Conservation (phyloP, 2,113 vertebrate genomes). For the Anthoscopus minutus region DNA sequence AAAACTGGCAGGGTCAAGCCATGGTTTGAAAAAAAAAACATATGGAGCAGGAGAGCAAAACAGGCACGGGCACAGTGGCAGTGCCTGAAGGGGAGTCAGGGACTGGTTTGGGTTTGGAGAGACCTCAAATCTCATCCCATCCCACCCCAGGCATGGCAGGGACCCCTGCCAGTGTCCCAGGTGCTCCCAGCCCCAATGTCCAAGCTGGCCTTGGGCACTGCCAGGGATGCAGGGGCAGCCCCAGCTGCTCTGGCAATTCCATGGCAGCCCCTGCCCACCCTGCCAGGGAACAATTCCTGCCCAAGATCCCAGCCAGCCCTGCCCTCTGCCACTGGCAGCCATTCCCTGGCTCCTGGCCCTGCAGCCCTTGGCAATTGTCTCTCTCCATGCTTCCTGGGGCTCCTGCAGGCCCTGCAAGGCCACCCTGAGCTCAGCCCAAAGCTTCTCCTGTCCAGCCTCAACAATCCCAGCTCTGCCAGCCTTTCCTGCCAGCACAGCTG, state of each 20-base stretch:
- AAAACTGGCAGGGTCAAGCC: background rate
- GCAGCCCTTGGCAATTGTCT: background rate
- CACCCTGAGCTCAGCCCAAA: no score
- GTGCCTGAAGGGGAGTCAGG: background rate
- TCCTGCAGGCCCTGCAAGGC: no score
- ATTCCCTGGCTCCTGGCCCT: no score
- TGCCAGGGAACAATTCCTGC: background rate
- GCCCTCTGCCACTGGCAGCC: no score
- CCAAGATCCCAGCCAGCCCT: no score
- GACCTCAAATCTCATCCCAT: accelerated
- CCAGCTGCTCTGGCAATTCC: background rate
- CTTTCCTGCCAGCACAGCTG: no score
- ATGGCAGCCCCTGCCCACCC: background rate
- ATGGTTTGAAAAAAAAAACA: background rate
- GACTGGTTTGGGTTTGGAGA: background rate
- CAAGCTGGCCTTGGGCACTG: background rate
- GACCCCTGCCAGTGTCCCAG: background rate
- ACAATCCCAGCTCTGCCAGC: no score
- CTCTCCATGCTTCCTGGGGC: no score
- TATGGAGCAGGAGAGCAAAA: background rate
- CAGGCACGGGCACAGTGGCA: background rate
- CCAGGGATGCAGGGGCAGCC: background rate
- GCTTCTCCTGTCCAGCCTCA: no score
- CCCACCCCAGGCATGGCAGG: background rate
- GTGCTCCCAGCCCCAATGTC: background rate